Conservation (phyloP, 2,113 vertebrate species). For the Ia io region DNA sequence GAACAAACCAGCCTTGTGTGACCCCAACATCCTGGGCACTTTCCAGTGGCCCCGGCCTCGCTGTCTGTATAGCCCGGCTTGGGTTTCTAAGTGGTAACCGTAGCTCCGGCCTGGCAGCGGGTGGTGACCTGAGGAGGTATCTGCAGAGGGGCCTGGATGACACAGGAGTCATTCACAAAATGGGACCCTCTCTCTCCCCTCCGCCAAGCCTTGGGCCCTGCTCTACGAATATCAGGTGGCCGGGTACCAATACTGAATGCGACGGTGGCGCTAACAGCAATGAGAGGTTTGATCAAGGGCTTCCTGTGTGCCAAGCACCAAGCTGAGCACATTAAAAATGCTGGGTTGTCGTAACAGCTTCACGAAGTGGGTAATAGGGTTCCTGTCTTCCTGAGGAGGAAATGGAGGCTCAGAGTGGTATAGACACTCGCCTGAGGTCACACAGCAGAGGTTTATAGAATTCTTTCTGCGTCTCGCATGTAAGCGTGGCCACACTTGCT, state of each 20-base stretch:
- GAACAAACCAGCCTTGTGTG: conserved; percentile 29
- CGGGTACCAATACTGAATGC: not conserved
- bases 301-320: not conserved
- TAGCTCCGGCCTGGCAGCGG: not conserved
- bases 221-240: not conserved
- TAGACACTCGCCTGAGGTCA: not conserved
- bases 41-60: not conserved
- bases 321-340: not conserved
- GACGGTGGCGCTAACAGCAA: too few species aligned
- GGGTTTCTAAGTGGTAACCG: conserved; percentile 63
- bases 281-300: not conserved
- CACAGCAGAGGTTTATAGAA: not conserved
- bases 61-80: conserved; percentile 12
- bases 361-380: not conserved
- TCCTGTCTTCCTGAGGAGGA: not conserved
- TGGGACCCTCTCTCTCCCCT: not conserved
- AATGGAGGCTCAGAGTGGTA: not conserved
- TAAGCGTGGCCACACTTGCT: not conserved
- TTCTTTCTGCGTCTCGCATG: not conserved
- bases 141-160: conserved; percentile 30
- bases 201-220: not conserved
- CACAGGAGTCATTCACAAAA: not conserved
- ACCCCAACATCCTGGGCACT: conserved; percentile 50
- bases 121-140: not conserved
- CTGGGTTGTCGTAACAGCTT: not conserved